A percentile compares a stretch with the other conserved stretches of the same genome.
Evolutionary conservation across 2,797 vertebrate genomes (phyloP).

Genomic region (Poeciliopsis paucimaculata): DNA sequence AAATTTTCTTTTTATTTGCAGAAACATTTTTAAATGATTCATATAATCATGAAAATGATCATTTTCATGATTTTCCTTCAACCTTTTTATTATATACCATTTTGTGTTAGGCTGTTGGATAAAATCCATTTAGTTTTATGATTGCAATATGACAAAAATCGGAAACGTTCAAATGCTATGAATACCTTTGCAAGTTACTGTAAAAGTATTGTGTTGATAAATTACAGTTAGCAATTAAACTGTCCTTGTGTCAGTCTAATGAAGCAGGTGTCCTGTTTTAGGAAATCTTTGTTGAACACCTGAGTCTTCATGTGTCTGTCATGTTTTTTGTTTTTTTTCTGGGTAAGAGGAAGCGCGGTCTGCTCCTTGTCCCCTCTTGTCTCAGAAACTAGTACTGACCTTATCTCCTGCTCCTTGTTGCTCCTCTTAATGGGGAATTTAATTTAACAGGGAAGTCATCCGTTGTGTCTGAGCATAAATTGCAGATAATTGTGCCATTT

Average conservation of each 20-base stretch:
- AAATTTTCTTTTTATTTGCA: not conserved
- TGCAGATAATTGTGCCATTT: conserved; percentile 73
- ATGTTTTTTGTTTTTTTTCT: conserved; percentile 34
- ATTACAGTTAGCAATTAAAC: not conserved
- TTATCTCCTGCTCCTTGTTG: conserved; percentile 59
- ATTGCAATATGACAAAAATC: not conserved
- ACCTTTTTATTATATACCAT: not conserved
- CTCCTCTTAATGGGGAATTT: conserved; percentile 72
- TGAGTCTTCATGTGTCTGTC: conserved; percentile 25
- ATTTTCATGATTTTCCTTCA: not conserved
- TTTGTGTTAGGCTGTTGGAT: not conserved
- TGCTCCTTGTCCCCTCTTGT: conserved; percentile 15
- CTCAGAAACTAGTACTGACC: conserved; percentile 49
- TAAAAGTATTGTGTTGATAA: not conserved
- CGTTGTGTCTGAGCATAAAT: conserved; percentile 72
- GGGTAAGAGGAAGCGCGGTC: conserved; percentile 13
- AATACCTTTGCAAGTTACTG: not conserved
- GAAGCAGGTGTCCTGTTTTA: conserved; percentile 1
- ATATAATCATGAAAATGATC: too few species aligned
- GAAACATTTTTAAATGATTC: not conserved
- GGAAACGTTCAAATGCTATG: not conserved
- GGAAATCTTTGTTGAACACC: conserved; percentile 31
- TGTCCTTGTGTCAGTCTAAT: not conserved
- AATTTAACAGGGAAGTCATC: conserved; percentile 70
- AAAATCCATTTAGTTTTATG: not conserved